Conservation (phyloP, 2,797 vertebrate genomes). For the Emys orbicularis region DNA sequence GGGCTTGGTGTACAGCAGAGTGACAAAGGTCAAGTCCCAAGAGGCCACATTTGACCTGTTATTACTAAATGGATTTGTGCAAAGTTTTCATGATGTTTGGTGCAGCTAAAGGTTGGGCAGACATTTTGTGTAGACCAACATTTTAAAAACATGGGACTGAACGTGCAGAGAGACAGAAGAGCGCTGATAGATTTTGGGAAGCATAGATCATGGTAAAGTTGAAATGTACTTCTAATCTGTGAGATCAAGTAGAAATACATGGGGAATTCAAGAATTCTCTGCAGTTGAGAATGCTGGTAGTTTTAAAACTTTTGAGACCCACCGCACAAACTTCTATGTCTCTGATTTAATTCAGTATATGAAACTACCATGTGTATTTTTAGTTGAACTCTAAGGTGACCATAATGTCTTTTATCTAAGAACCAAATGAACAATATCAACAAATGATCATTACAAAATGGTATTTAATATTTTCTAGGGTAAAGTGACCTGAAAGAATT, state of each 20-base stretch:
- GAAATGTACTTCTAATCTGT: neutral
- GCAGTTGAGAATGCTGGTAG: neutral
- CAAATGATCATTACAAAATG: slow-evolving; percentile 1
- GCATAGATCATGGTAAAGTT: neutral
- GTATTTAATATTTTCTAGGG: neutral
- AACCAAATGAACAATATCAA: neutral
- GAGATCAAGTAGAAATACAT: neutral
- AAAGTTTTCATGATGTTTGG: neutral
- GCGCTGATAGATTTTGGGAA: neutral
- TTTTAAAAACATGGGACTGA: neutral
- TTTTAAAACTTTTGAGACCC: neutral
- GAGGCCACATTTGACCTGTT: neutral
- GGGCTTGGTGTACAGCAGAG: neutral
- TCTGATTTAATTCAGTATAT: neutral
- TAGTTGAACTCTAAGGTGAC: neutral
- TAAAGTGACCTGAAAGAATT: neutral
- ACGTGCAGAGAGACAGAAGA: neutral
- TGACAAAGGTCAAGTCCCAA: neutral
- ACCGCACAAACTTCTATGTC: neutral
- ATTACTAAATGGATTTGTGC: neutral
- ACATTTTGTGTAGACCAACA: neutral
- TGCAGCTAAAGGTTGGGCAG: neutral
- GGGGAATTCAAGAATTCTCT: neutral
- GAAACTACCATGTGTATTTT: neutral
- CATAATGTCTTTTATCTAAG: neutral